These are phyloP conservation scores for Conistra vaccinii DNA, from an alignment of 2,888 invertebrate genomes.

Conservation along the genomic window DNA sequence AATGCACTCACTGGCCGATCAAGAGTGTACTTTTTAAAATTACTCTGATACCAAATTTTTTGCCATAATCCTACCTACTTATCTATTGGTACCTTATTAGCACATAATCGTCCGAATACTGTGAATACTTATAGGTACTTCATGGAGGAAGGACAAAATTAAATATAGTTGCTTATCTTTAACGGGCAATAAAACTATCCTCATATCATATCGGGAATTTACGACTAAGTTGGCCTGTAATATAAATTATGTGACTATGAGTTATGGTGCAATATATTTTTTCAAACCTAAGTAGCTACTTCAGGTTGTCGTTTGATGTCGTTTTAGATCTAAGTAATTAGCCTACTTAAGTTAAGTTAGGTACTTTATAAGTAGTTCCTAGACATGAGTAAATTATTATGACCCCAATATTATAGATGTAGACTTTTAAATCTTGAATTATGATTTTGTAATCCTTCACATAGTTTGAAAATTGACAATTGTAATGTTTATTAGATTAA, in stretches of 20 bases:
- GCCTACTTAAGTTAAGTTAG: background rate
- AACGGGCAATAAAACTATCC: slow-evolving; percentile 33
- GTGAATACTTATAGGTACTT: background rate
- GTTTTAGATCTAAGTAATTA: background rate
- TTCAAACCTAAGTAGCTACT: background rate
- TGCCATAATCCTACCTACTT: background rate
- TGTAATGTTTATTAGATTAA: no score
- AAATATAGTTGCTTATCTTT: slow-evolving; percentile 36
- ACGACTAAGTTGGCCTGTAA: slow-evolving; percentile 15
- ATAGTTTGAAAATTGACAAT: no score
- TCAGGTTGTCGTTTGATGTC: background rate
- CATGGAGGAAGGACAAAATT: slow-evolving; percentile 24
- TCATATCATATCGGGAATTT: slow-evolving; percentile 44
- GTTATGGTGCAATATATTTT: slow-evolving; percentile 4
- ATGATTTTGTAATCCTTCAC: background rate
- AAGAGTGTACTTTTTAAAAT: no score
- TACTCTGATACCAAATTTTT: background rate
- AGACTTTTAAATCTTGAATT: background rate
- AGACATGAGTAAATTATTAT: slow-evolving; percentile 6
- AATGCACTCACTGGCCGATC: no score
- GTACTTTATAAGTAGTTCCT: background rate
- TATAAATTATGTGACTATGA: background rate
- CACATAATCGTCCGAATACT: background rate
- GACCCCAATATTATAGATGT: slow-evolving; percentile 20
- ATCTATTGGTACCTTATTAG: background rate